These are phyloP conservation scores for Cheilosia pagana DNA, from an alignment of 2,888 invertebrate genomes.

Conservation along the genomic window DNA sequence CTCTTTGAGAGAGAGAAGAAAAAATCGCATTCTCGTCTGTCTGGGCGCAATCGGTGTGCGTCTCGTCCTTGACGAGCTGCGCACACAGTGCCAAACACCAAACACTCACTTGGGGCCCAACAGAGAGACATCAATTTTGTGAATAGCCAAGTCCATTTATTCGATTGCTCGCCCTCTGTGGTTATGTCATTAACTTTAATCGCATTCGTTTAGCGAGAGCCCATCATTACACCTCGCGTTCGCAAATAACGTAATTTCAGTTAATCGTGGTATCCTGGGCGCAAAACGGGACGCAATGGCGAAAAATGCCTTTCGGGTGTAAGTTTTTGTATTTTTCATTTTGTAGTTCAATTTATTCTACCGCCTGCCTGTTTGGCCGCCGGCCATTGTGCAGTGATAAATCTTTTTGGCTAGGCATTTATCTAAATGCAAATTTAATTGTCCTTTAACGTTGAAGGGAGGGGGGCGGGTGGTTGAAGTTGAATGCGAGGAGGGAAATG, in stretches of 20 bases:
- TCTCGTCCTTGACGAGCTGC: conserved; percentile 65
- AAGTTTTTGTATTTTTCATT: conserved; percentile 58
- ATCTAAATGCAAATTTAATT: conserved; percentile 84
- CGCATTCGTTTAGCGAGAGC: conserved; percentile 75
- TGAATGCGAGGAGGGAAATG: conserved; percentile 26
- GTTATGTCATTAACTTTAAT: conserved; percentile 75
- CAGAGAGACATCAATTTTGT: conserved; percentile 73
- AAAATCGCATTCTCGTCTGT: conserved; percentile 7
- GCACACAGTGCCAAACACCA: conserved; percentile 27
- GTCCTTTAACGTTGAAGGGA: conserved; percentile 78
- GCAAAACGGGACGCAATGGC: conserved; percentile 57
- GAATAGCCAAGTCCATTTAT: conserved; percentile 75
- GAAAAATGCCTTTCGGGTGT: conserved; percentile 66
- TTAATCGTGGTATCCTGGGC: conserved; percentile 72
- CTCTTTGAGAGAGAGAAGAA: background rate
- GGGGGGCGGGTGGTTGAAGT: background rate
- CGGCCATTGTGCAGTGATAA: conserved; percentile 73
- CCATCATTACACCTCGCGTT: conserved; percentile 75
- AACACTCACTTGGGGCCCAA: conserved; percentile 40
- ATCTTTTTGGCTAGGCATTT: conserved; percentile 77
- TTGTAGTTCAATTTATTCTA: conserved; percentile 75
- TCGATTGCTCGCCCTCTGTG: conserved; percentile 75
- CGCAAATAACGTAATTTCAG: conserved; percentile 75
- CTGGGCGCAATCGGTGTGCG: background rate
- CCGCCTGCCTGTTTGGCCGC: conserved; percentile 72